Conservation (phyloP, 2,888 invertebrate genomes). For the Limnephilus auricula region DNA sequence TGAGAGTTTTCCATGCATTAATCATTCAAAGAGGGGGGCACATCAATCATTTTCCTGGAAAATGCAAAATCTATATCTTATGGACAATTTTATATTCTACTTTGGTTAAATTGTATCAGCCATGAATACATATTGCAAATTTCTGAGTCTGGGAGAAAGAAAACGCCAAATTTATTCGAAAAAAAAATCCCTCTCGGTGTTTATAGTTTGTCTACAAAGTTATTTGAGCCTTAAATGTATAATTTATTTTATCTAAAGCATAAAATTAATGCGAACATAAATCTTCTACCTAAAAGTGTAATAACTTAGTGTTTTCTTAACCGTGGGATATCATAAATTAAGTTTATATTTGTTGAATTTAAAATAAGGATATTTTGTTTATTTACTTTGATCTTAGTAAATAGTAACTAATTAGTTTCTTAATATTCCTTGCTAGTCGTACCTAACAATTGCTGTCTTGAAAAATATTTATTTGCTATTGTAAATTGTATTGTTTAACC, state of each 20-base stretch:
- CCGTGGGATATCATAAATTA: background rate
- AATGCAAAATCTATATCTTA: slow-evolving; percentile 52
- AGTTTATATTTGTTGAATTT: background rate
- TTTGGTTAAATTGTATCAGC: slow-evolving; percentile 43
- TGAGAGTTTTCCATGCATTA: slow-evolving; percentile 44
- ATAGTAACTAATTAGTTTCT: too few species aligned
- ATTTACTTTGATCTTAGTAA: too few species aligned
- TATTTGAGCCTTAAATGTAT: background rate
- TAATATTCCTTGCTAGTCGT: too few species aligned
- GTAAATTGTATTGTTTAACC: background rate
- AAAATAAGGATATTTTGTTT: background rate
- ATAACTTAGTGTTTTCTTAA: background rate
- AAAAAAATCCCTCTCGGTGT: background rate
- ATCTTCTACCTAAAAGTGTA: background rate
- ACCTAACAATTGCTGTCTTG: too few species aligned
- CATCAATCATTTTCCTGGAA: slow-evolving; percentile 44
- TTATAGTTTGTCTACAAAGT: background rate
- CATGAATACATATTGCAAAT: slow-evolving; percentile 39
- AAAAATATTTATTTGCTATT: background rate
- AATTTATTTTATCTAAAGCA: background rate
- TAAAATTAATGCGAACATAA: background rate
- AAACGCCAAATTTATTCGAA: background rate
- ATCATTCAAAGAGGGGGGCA: slow-evolving; percentile 39
- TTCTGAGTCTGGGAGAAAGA: background rate
- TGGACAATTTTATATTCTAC: slow-evolving; percentile 48